A percentile compares a stretch with the other conserved stretches of the same genome.
Conservation (phyloP, 2,888 invertebrate species). For the Caenorhabditis sp. region DNA sequence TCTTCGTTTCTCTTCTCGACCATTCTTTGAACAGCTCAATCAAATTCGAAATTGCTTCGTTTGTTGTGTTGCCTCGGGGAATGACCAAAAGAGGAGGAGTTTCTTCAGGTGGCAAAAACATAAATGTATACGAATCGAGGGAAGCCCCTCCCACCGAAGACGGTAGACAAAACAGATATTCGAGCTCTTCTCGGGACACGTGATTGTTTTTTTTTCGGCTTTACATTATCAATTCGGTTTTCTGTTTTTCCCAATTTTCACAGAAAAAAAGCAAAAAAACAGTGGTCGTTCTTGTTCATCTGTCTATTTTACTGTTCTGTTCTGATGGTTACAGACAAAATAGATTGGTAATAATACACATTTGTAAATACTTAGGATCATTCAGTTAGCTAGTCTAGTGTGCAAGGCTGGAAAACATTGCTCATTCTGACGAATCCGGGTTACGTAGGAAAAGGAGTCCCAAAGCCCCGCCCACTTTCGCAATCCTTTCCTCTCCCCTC, state of each 20-base stretch:
- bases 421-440: conserved; percentile 37
- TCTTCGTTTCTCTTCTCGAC: background rate
- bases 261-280: too few relatives aligned
- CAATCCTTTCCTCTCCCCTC: conserved; percentile 39
- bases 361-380: conserved; percentile 25
- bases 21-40: background rate
- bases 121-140: too few relatives aligned
- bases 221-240: too few relatives aligned
- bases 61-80: too few relatives aligned
- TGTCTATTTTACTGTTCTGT: too few relatives aligned
- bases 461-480: conserved; percentile 25
- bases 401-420: conserved; percentile 47
- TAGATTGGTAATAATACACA: too few relatives aligned
- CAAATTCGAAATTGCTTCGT: background rate
- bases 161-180: conserved; percentile 7
- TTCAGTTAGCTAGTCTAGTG: too few relatives aligned
- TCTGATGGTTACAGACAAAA: background rate
- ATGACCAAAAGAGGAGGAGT: too few relatives aligned
- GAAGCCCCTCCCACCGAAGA: background rate
- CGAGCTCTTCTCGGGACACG: background rate
- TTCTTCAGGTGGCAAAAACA: background rate
- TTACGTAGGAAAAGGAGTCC: background rate
- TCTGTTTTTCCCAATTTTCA: too few relatives aligned
- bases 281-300: too few relatives aligned
- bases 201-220: conserved; percentile 7